phyloP scores from a whole-genome alignment of 2,888 invertebrate genomes.

The Ligdia adustata region DNA sequence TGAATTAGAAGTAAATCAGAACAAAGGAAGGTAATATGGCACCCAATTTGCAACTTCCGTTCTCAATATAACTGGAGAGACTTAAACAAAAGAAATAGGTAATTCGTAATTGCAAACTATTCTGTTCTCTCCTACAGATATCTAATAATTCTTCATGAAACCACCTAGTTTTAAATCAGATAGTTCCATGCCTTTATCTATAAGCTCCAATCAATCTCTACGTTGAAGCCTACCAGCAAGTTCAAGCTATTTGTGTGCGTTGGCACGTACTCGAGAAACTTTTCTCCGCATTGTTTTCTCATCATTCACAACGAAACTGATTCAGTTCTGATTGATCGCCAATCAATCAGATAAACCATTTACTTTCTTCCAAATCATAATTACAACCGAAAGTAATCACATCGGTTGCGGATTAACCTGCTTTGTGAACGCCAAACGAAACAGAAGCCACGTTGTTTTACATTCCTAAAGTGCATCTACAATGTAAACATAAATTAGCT shows the following conservation, averaged over 20 bases:
- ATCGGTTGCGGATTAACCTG: slow-evolving; percentile 22
- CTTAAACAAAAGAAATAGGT: slow-evolving; percentile 55
- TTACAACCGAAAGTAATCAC: slow-evolving; percentile 25
- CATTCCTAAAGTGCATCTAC: slow-evolving; percentile 17
- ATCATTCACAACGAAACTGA: slow-evolving; percentile 46
- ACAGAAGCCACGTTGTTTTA: slow-evolving; percentile 17
- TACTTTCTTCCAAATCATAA: slow-evolving; percentile 47
- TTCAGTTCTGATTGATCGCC: slow-evolving; percentile 51
- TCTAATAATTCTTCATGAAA: slow-evolving; percentile 32
- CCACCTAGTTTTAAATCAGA: slow-evolving; percentile 8
- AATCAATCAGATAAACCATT: slow-evolving; percentile 49
- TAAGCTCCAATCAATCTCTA: slow-evolving; percentile 8
- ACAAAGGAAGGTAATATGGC: slow-evolving; percentile 29
- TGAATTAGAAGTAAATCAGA: slow-evolving; percentile 7
- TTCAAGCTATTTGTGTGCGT: slow-evolving; percentile 3
- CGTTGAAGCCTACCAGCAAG: not conserved
- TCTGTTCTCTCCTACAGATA: slow-evolving; percentile 31
- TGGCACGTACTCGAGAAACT: slow-evolving; percentile 10
- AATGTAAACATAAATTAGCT: slow-evolving; percentile 29
- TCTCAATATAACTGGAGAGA: slow-evolving; percentile 54
- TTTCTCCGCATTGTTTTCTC: slow-evolving; percentile 37
- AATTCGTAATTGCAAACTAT: slow-evolving; percentile 46
- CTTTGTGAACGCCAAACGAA: slow-evolving; percentile 12
- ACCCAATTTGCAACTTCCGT: slow-evolving; percentile 55
- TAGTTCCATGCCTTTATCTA: slow-evolving; percentile 25